phyloP scores from a whole-genome alignment of 2,888 invertebrate genomes.

The Spicauda simplicius region DNA sequence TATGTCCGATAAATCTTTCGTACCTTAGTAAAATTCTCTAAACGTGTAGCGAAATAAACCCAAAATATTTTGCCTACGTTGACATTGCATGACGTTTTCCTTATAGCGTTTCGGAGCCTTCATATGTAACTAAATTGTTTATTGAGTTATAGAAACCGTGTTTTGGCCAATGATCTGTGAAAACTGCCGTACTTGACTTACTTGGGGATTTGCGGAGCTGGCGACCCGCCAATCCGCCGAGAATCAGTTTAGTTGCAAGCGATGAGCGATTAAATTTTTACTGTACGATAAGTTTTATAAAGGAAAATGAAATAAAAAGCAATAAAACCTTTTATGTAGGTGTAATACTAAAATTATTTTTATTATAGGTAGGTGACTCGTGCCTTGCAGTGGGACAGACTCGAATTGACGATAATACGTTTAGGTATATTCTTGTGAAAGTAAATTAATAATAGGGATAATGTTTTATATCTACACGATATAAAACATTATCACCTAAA shows the following conservation, averaged over 20 bases:
- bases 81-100: conserved; percentile 4
- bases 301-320: too few species aligned
- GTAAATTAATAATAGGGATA: too few species aligned
- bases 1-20: too few species aligned
- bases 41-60: neutral
- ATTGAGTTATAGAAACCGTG: conserved; percentile 40
- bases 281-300: neutral
- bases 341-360: too few species aligned
- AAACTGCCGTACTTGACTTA: conserved; percentile 47
- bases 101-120: conserved; percentile 14
- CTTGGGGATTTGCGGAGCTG: conserved; percentile 44
- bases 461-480: too few species aligned
- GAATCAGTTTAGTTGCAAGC: conserved; percentile 7
- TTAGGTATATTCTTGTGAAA: too few species aligned
- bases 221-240: conserved; percentile 43
- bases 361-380: too few species aligned
- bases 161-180: conserved; percentile 48
- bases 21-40: too few species aligned
- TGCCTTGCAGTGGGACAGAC: too few species aligned
- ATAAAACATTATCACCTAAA: too few species aligned
- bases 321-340: too few species aligned
- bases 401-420: too few species aligned
- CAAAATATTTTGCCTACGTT: neutral
- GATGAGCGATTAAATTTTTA: neutral
- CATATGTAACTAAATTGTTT: conserved; percentile 42